Conservation (phyloP, 2,888 invertebrate genomes). For the Folsomia manolachei region DNA sequence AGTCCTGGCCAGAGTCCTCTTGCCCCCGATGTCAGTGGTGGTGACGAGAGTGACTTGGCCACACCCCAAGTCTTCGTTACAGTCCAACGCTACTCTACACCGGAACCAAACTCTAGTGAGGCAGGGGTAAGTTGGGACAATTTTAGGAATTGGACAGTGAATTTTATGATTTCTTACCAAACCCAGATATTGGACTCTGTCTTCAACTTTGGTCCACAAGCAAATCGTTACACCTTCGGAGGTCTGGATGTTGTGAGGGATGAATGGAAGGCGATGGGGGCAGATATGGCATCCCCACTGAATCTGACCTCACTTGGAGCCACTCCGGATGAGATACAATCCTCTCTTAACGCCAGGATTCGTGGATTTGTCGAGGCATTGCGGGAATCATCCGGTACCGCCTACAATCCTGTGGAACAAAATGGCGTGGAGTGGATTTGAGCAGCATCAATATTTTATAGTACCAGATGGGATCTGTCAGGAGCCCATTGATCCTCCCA, state of each 20-base stretch:
- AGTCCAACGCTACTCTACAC: background rate
- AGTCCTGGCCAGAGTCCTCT: background rate
- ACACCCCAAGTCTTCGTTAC: background rate
- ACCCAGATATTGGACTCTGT: background rate
- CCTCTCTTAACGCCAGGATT: background rate
- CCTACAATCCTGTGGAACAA: background rate
- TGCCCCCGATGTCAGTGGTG: background rate
- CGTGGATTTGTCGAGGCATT: background rate
- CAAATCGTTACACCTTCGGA: background rate
- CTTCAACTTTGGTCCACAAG: constrained; percentile 3
- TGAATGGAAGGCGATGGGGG: background rate
- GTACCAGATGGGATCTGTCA: background rate
- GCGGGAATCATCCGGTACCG: background rate
- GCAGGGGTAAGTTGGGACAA: background rate
- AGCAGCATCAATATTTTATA: constrained; percentile 4
- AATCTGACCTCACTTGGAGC: background rate
- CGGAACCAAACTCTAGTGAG: background rate
- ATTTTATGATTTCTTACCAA: background rate
- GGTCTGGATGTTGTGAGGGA: background rate
- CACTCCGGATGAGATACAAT: background rate
- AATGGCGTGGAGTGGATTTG: background rate
- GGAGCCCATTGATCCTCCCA: background rate
- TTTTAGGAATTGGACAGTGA: too few species aligned
- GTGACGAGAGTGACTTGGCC: background rate
- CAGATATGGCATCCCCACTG: background rate